Conservation (phyloP, 2,888 invertebrate genomes). For the Platycheirus albimanus region DNA sequence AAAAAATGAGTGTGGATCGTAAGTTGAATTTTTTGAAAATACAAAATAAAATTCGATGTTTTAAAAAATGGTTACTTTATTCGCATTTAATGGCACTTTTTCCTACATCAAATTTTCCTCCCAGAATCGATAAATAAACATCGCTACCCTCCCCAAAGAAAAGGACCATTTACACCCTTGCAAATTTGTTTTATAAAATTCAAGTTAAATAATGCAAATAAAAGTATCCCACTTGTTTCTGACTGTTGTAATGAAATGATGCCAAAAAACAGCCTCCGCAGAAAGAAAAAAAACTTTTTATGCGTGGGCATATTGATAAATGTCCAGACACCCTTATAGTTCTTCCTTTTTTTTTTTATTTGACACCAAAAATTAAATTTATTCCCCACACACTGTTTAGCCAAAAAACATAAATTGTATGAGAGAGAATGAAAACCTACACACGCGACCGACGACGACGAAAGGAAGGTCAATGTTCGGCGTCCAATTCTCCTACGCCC, state of each 20-base stretch:
- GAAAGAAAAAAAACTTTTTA: conserved; percentile 6
- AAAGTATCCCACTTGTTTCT: conserved; percentile 30
- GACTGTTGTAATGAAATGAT: conserved; percentile 27
- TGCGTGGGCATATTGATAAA: conserved; percentile 64
- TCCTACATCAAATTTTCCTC: too few species aligned
- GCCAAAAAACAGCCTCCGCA: conserved; percentile 26
- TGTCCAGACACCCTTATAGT: conserved; percentile 61
- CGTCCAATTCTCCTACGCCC: conserved; percentile 47
- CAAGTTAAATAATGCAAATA: conserved; percentile 27
- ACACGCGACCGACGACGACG: conserved; percentile 65
- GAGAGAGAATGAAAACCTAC: conserved; percentile 46
- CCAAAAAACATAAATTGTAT: conserved; percentile 25
- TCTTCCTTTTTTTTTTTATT: conserved; percentile 45
- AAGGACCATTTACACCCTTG: not conserved
- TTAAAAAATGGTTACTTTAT: too few species aligned
- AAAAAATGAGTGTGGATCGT: too few species aligned
- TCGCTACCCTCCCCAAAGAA: not conserved
- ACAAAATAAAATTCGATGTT: too few species aligned
- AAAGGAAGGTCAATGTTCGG: conserved; percentile 60
- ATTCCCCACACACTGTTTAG: conserved; percentile 37
- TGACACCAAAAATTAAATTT: conserved; percentile 57
- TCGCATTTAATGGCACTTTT: too few species aligned
- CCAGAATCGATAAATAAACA: not conserved
- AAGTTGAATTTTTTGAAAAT: too few species aligned
- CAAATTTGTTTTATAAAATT: conserved; percentile 20